These are phyloP conservation scores for Falco concolor DNA, from an alignment of 2,797 vertebrate species.

Conservation along the genomic window DNA sequence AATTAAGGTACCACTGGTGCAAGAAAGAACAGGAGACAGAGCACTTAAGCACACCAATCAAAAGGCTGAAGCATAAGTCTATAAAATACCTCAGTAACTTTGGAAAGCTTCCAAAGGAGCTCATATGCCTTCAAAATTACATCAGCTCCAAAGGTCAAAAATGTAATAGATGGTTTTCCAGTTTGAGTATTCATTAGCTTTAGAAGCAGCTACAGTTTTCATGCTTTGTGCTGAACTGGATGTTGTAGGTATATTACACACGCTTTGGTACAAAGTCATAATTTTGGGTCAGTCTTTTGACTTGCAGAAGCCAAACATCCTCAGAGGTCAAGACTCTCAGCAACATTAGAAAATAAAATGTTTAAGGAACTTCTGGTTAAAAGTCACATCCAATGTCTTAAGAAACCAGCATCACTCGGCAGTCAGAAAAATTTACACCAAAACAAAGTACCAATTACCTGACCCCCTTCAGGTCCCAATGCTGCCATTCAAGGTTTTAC, in stretches of 20 bases:
- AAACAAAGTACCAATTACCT: neutral
- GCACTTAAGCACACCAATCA: neutral
- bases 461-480: neutral
- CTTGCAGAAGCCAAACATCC: neutral
- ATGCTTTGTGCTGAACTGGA: neutral
- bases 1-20: neutral
- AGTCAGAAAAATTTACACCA: neutral
- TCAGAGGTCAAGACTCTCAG: neutral
- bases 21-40: neutral
- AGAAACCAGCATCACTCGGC: neutral
- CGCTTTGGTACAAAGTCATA: neutral
- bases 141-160: neutral
- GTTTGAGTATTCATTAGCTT: neutral
- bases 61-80: neutral
- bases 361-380: neutral
- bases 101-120: neutral
- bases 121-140: neutral
- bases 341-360: neutral
- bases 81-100: neutral
- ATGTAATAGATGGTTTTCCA: neutral
- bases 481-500: neutral
- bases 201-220: neutral
- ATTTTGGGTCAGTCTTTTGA: neutral
- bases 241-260: neutral
- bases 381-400: neutral